These are phyloP conservation scores for Helicoverpa zea DNA, from an alignment of 1,140 invertebrate genomes.

Conservation along the genomic window DNA sequence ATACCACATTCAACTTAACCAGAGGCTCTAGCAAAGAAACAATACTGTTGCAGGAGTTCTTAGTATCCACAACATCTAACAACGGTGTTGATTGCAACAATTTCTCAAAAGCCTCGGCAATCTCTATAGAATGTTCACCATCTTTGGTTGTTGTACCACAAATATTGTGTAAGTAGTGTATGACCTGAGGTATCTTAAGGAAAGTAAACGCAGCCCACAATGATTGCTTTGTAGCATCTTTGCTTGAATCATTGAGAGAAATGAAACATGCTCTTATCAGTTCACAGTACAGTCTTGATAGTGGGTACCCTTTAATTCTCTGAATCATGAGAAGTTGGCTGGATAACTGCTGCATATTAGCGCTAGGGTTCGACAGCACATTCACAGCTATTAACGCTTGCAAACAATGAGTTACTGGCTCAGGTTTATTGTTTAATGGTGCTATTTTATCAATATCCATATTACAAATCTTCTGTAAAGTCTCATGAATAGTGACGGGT, in stretches of 20 bases:
- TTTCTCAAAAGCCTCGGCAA: conserved; percentile 94
- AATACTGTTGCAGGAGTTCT: conserved; percentile 95
- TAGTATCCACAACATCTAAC: conserved; percentile 95
- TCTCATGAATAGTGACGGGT: conserved; percentile 87
- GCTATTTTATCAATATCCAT: conserved; percentile 89
- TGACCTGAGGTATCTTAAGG: conserved; percentile 94
- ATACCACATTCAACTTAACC: conserved; percentile 92
- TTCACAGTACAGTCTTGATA: conserved; percentile 94
- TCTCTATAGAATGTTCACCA: conserved; percentile 90
- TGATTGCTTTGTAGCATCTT: conserved; percentile 91
- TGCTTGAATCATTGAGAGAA: conserved; percentile 93
- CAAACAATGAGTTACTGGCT: conserved; percentile 91
- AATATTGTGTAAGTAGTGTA: conserved; percentile 90
- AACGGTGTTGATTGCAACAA: conserved; percentile 93
- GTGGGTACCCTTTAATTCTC: conserved; percentile 91
- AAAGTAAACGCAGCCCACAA: conserved; percentile 98
- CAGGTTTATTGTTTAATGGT: conserved; percentile 87
- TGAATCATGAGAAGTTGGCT: conserved; percentile 94
- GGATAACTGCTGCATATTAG: conserved; percentile 92
- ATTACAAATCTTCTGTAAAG: conserved; percentile 88
- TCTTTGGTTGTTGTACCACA: conserved; percentile 87
- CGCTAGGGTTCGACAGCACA: conserved; percentile 91
- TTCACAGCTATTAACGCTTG: conserved; percentile 92
- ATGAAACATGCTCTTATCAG: conserved; percentile 95
- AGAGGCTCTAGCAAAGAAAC: conserved; percentile 94